A percentile compares a stretch with the other conserved stretches of the same genome.
Evolutionary conservation across 2,113 vertebrate species (phyloP).

Genomic region (Lamprologus ornatipinnis): DNA sequence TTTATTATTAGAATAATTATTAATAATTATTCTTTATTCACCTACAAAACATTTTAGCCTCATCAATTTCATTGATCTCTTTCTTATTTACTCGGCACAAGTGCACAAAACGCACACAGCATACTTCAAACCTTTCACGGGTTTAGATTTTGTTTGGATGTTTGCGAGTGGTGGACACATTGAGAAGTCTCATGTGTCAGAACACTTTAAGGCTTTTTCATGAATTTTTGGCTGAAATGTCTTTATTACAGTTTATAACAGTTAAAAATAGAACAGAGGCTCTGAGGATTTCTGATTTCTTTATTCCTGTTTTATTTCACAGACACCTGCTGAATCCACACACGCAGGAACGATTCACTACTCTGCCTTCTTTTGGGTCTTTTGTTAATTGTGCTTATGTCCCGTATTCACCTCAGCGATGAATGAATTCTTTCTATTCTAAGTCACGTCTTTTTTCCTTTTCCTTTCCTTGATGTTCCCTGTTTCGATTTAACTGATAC

Average conservation of each 20-base stretch:
- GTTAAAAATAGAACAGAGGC: background rate
- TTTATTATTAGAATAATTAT: background rate
- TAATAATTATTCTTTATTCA: background rate
- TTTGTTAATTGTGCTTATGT: background rate
- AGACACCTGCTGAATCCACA: accelerated
- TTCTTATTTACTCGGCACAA: background rate
- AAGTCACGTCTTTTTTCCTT: background rate
- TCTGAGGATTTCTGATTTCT: background rate
- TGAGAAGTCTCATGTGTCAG: background rate
- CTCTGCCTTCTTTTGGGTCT: background rate
- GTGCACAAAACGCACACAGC: background rate
- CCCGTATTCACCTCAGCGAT: background rate
- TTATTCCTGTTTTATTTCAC: background rate
- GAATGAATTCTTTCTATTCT: background rate
- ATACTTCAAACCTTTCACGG: background rate
- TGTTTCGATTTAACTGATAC: background rate
- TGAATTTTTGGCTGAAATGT: background rate
- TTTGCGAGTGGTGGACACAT: background rate
- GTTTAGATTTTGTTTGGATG: background rate
- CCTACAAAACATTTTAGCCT: accelerated
- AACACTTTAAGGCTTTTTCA: background rate
- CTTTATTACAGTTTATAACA: background rate
- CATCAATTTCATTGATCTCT: background rate
- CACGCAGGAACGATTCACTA: background rate
- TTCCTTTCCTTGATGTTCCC: background rate